Percentiles rank a stretch among this genome's conserved stretches.
Evolutionary conservation across 2,113 vertebrate species (phyloP).

Genomic region (Dolichotis patagonum): DNA sequence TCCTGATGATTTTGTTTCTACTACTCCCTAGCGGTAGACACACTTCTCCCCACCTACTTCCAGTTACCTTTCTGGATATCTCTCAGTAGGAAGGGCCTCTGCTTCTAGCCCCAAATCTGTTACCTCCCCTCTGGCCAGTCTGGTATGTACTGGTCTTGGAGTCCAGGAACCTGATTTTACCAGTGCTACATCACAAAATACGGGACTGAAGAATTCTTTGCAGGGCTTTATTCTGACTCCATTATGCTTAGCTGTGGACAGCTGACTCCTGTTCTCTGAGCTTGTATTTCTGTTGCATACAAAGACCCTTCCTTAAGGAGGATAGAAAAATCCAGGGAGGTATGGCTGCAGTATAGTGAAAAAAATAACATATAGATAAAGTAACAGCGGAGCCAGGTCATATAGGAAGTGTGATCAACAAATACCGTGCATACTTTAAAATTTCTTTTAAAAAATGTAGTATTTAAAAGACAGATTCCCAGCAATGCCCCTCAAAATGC

Average conservation of each 20-base stretch:
- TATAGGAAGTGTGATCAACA: background rate
- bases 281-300: background rate
- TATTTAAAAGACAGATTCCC: background rate
- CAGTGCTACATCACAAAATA: background rate
- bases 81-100: background rate
- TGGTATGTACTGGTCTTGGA: rapidly evolving
- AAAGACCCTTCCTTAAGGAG: background rate
- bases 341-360: too few relatives aligned
- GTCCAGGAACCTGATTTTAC: background rate
- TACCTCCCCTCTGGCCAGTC: background rate
- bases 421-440: background rate
- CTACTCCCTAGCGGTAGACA: background rate
- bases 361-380: background rate
- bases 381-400: background rate
- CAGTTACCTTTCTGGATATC: background rate
- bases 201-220: background rate
- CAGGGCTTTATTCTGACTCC: background rate
- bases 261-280: background rate
- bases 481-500: background rate
- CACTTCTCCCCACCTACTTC: background rate
- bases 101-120: background rate
- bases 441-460: too few relatives aligned
- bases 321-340: background rate
- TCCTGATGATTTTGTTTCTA: background rate
- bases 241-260: background rate